A percentile compares a stretch with the other conserved stretches of the same genome.
Conservation (phyloP, 2,113 vertebrate genomes). For the Gambusia affinis region DNA sequence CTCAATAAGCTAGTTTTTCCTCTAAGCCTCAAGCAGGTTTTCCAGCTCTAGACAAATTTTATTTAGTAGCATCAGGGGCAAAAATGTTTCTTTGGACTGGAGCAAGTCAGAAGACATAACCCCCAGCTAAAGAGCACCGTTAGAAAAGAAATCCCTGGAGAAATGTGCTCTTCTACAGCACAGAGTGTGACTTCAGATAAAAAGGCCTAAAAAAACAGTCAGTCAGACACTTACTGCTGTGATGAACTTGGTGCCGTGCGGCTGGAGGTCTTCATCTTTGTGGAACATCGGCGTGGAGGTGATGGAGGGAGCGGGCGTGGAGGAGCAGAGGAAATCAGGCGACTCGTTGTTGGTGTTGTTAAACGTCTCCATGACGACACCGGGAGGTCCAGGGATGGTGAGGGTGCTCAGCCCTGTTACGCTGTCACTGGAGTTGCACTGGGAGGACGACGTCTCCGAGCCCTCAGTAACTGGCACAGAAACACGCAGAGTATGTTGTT, state of each 20-base stretch:
- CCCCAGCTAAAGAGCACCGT: neutral
- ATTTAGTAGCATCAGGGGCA: neutral
- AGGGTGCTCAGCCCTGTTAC: conserved; percentile 65
- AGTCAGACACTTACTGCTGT: conserved; percentile 75
- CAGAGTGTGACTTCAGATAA: neutral
- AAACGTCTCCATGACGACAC: conserved; percentile 66
- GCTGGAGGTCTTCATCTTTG: conserved; percentile 70
- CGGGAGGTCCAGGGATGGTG: conserved; percentile 45
- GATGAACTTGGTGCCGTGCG: conserved; percentile 72
- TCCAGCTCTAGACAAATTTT: neutral
- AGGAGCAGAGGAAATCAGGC: conserved; percentile 67
- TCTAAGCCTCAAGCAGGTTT: neutral
- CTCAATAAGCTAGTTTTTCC: neutral
- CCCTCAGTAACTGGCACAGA: conserved; percentile 74
- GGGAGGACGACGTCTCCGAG: conserved; percentile 81
- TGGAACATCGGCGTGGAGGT: conserved; percentile 65
- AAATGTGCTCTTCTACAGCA: neutral
- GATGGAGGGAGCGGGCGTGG: conserved; percentile 60
- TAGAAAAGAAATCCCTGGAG: neutral
- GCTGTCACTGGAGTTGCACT: conserved; percentile 79
- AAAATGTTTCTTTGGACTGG: neutral
- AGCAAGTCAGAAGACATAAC: neutral
- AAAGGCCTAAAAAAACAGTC: neutral
- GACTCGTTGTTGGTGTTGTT: conserved; percentile 39
- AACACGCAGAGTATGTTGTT: neutral